These are phyloP conservation scores for Drosophila gunungcola DNA, from an alignment of 1,140 invertebrate species.

Conservation along the genomic window DNA sequence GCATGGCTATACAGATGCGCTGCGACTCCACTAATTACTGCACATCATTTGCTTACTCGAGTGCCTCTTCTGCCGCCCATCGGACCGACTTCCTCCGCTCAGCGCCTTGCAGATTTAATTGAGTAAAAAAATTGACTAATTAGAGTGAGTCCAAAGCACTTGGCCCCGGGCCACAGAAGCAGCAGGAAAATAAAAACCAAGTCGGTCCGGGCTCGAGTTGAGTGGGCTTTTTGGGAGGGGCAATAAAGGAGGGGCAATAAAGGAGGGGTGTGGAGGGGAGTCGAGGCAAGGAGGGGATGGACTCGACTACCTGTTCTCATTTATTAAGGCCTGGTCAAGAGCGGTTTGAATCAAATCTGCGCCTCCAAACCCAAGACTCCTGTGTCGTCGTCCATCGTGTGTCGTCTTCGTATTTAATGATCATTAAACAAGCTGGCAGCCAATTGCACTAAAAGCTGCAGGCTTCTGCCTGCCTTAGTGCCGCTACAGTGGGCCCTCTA, in stretches of 20 bases:
- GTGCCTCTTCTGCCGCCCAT: constrained; percentile 38
- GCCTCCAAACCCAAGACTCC: constrained; percentile 37
- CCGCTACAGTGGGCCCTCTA: constrained; percentile 16
- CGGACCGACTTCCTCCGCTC: constrained; percentile 39
- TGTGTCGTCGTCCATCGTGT: constrained; percentile 49
- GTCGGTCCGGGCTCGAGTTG: constrained; percentile 35
- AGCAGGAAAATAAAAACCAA: constrained; percentile 67
- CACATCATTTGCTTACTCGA: constrained; percentile 82
- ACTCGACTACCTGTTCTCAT: constrained; percentile 72
- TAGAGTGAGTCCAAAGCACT: constrained; percentile 78
- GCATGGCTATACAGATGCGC: constrained; percentile 16
- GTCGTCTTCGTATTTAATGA: constrained; percentile 81
- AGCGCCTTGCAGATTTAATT: constrained; percentile 73
- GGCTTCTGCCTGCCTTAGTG: constrained; percentile 38
- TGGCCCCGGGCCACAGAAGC: constrained; percentile 60
- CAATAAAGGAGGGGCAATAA: too few species aligned
- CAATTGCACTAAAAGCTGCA: constrained; percentile 80
- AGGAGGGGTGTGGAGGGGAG: not conserved
- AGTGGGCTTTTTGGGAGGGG: not conserved
- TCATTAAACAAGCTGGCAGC: constrained; percentile 80
- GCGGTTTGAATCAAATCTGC: constrained; percentile 77
- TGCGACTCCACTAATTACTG: constrained; percentile 73
- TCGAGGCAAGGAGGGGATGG: not conserved
- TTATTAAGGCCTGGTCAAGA: constrained; percentile 81
- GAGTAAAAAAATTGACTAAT: constrained; percentile 82